phyloP scores from a whole-genome alignment of 2,888 invertebrate species.

The Ferdinandea cuprea region DNA sequence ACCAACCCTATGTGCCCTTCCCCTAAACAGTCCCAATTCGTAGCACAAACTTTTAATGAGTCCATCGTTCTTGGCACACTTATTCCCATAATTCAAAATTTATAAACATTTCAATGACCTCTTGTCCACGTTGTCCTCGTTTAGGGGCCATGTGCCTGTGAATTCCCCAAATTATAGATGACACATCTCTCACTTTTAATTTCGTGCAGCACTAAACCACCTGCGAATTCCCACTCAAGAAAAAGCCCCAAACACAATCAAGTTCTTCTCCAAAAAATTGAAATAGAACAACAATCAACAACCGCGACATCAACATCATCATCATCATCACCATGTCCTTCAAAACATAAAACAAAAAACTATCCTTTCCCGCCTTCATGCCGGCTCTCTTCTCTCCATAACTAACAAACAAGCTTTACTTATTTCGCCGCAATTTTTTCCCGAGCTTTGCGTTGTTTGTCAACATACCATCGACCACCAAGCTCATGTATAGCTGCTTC shows the following conservation, averaged over 20 bases:
- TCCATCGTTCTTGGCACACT: neutral
- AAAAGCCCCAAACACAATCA: neutral
- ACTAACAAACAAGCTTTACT: constrained; percentile 40
- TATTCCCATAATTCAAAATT: neutral
- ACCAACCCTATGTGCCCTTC: neutral
- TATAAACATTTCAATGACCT: neutral
- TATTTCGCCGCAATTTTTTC: constrained; percentile 7
- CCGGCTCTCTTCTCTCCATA: too few relatives aligned
- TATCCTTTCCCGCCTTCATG: constrained; percentile 35
- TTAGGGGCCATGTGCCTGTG: neutral
- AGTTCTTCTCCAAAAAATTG: neutral
- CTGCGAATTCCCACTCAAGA: constrained; percentile 35
- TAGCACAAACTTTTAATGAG: neutral
- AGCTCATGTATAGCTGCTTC: neutral
- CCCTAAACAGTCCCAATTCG: neutral
- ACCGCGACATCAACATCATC: neutral
- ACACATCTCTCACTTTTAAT: neutral
- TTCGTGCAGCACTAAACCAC: too few relatives aligned
- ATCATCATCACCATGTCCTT: too few relatives aligned
- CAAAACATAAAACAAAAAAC: neutral
- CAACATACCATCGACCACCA: constrained; percentile 33
- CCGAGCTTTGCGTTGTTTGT: constrained; percentile 32
- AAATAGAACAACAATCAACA: neutral
- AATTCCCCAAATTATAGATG: neutral
- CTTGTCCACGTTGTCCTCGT: neutral